phyloP scores from a whole-genome alignment of 2,797 vertebrate genomes.

The Esox masquinongy region DNA sequence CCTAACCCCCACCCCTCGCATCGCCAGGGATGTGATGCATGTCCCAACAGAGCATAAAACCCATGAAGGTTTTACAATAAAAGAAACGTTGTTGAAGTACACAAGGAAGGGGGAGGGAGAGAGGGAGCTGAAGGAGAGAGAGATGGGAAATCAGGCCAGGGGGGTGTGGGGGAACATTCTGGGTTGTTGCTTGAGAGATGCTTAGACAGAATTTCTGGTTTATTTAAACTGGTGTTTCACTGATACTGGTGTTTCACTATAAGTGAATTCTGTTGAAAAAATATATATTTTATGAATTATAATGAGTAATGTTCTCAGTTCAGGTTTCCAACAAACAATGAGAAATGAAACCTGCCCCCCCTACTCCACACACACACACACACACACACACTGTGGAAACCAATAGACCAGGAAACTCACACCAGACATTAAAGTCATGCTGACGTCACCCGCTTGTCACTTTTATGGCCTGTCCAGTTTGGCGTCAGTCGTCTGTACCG shows the following conservation, averaged over 20 bases:
- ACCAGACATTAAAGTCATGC: conserved; percentile 40
- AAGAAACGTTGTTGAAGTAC: conserved; percentile 49
- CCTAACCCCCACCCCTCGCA: background rate
- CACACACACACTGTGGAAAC: conserved; percentile 45
- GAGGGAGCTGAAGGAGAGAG: background rate
- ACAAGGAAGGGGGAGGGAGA: background rate
- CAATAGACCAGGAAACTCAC: conserved; percentile 57
- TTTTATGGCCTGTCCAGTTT: too few species aligned
- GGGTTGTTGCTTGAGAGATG: background rate
- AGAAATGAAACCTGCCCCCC: conserved; percentile 23
- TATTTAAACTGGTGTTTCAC: background rate
- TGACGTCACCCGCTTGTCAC: conserved; percentile 26
- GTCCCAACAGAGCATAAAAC: conserved; percentile 37
- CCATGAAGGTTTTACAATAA: conserved; percentile 52
- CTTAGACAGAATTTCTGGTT: background rate
- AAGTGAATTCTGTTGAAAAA: background rate
- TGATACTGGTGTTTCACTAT: background rate
- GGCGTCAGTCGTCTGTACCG: conserved; percentile 28
- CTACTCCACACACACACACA: background rate
- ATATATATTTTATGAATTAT: background rate
- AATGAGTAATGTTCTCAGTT: background rate
- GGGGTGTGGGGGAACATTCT: background rate
- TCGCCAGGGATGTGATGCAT: conserved; percentile 42
- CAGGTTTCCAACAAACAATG: conserved; percentile 19
- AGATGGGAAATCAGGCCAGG: background rate